A percentile compares a stretch with the other conserved stretches of the same genome.
Conservation (phyloP, 2,113 vertebrate species). For the Physeter macrocephalus region DNA sequence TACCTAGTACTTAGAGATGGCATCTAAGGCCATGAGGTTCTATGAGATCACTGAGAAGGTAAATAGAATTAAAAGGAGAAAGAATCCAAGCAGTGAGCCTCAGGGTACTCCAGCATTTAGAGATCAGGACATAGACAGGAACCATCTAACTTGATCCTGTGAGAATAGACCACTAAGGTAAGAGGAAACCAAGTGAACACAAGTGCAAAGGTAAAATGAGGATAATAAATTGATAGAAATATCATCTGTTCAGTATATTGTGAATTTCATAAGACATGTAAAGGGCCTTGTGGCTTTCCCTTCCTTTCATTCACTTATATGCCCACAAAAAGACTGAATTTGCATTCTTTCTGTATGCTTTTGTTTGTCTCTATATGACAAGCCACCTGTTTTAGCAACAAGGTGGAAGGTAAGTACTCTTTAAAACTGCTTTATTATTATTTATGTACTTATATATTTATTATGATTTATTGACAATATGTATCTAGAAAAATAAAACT, state of each 20-base stretch:
- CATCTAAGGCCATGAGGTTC: neutral
- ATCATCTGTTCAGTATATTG: neutral
- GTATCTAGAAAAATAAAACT: neutral
- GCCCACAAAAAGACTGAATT: neutral
- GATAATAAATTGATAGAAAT: too few species aligned
- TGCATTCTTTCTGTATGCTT: neutral
- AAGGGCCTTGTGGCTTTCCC: too few species aligned
- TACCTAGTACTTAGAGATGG: neutral
- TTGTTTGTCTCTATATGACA: neutral
- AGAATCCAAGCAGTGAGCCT: neutral
- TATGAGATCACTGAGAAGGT: neutral
- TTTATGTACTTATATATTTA: neutral
- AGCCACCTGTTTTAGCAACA: neutral
- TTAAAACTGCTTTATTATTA: neutral
- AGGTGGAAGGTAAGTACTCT: neutral
- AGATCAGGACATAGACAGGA: neutral
- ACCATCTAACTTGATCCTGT: neutral
- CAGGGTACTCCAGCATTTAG: neutral
- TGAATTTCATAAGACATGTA: too few species aligned
- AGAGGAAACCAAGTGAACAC: neutral
- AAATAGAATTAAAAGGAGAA: neutral
- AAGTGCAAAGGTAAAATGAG: neutral
- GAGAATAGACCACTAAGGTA: neutral
- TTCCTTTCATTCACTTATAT: neutral
- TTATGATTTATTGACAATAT: neutral